Percentiles rank a stretch among this genome's conserved stretches.
Evolutionary conservation across 2,113 vertebrate genomes (phyloP).

Genomic region (Scartelaos histophorus): DNA sequence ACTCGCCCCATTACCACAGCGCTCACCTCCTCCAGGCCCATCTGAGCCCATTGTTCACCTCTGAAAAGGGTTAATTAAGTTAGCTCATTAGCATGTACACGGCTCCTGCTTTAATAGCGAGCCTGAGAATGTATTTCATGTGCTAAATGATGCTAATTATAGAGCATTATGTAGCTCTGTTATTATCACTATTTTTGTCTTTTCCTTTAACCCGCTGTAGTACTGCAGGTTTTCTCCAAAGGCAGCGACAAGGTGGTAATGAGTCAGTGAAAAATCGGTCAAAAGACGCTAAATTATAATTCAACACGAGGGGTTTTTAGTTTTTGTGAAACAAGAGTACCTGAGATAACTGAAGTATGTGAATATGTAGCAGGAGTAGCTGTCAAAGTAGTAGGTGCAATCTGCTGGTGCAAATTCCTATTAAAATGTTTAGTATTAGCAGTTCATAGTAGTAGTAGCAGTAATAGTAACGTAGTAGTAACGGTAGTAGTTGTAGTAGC

Average conservation of each 20-base stretch:
- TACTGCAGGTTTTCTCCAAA: not conserved
- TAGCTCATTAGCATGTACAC: slow-evolving; percentile 20
- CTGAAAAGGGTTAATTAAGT: slow-evolving; percentile 24
- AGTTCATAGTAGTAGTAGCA: too few relatives aligned
- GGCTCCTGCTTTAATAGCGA: not conserved
- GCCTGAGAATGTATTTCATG: slow-evolving; percentile 7
- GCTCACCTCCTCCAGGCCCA: not conserved
- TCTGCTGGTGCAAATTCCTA: too few relatives aligned
- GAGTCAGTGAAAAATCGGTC: not conserved
- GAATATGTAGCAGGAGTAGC: too few relatives aligned
- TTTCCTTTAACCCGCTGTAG: slow-evolving; percentile 15
- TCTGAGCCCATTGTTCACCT: slow-evolving; percentile 9
- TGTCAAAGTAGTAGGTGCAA: too few relatives aligned
- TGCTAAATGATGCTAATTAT: slow-evolving; percentile 15
- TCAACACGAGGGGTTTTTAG: too few relatives aligned
- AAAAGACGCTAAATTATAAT: too few relatives aligned
- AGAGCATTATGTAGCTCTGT: slow-evolving; percentile 21
- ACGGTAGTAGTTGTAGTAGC: too few relatives aligned
- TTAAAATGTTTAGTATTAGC: too few relatives aligned
- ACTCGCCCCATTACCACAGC: not conserved
- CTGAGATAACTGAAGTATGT: too few relatives aligned
- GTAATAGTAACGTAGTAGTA: too few relatives aligned
- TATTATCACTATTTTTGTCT: slow-evolving; percentile 19
- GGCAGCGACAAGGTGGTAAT: not conserved
- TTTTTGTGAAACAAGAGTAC: too few relatives aligned